Conservation (phyloP, 1,140 invertebrate genomes). For the Anadara kagoshimensis region DNA sequence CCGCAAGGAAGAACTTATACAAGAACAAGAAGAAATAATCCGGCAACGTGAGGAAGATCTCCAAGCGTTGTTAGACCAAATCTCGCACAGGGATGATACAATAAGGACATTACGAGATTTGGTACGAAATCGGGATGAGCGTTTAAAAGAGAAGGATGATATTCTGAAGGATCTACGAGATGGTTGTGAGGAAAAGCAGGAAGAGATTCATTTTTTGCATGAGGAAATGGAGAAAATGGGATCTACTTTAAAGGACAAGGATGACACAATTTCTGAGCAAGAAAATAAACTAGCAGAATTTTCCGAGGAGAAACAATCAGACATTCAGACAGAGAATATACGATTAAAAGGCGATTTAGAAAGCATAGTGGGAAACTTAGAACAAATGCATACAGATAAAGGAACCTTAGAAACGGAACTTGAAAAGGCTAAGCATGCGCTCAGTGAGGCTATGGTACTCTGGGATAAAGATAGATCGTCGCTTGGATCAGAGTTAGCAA, state of each 20-base stretch:
- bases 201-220: slow-evolving; percentile 49
- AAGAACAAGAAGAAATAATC: slow-evolving; percentile 57
- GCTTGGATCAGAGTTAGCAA: slow-evolving; percentile 52
- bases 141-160: slow-evolving; percentile 61
- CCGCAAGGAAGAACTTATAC: slow-evolving; percentile 54
- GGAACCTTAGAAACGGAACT: slow-evolving; percentile 43
- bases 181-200: slow-evolving; percentile 53
- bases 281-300: slow-evolving; percentile 42
- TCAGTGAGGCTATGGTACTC: slow-evolving; percentile 61
- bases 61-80: slow-evolving; percentile 58
- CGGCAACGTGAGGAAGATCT: slow-evolving; percentile 56
- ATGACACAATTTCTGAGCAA: slow-evolving; percentile 50
- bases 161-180: slow-evolving; percentile 50
- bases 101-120: slow-evolving; percentile 57
- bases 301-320: slow-evolving; percentile 39
- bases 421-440: slow-evolving; percentile 56
- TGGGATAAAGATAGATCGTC: slow-evolving; percentile 57
- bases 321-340: slow-evolving; percentile 56
- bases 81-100: slow-evolving; percentile 54
- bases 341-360: slow-evolving; percentile 50
- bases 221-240: slow-evolving; percentile 49
- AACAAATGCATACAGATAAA: slow-evolving; percentile 53
- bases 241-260: slow-evolving; percentile 49
- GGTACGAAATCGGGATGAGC: slow-evolving; percentile 53
- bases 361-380: slow-evolving; percentile 49